Conservation (phyloP, 2,113 vertebrate genomes). For the Pomatorhinus ruficollis region DNA sequence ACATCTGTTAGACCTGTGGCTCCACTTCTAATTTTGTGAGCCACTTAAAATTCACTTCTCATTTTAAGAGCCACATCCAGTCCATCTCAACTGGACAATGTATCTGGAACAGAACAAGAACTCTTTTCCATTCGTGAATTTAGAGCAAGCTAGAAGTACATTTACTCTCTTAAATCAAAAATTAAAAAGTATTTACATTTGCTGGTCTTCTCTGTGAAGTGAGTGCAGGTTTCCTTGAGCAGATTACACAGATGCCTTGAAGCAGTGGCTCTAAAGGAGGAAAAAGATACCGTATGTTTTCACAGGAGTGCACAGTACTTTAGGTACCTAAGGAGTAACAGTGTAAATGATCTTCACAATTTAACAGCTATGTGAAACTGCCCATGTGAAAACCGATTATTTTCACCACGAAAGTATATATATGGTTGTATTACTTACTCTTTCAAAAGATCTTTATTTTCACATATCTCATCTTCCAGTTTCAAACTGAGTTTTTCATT, state of each 20-base stretch:
- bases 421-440: slow-evolving; percentile 79
- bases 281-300: not conserved
- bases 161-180: slow-evolving; percentile 7
- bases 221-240: slow-evolving; percentile 88
- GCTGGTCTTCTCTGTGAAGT: slow-evolving; percentile 85
- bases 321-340: not conserved
- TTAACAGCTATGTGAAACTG: not conserved
- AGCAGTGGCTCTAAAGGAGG: slow-evolving; percentile 77
- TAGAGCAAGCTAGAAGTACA: not conserved
- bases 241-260: slow-evolving; percentile 88
- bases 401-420: not conserved
- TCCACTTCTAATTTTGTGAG: not conserved
- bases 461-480: slow-evolving; percentile 88
- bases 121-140: not conserved
- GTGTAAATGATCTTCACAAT: not conserved
- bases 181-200: slow-evolving; percentile 81
- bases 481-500: slow-evolving; percentile 91
- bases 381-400: not conserved
- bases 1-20: fast-evolving
- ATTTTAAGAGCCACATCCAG: not conserved
- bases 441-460: slow-evolving; percentile 89
- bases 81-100: not conserved
- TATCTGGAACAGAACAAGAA: not conserved
- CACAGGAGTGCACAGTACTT: not conserved
- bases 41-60: not conserved